A percentile compares a stretch with the other conserved stretches of the same genome.
These are phyloP conservation scores for Lycocerus yunnanus DNA, from an alignment of 2,888 invertebrate genomes.

Conservation along the genomic window DNA sequence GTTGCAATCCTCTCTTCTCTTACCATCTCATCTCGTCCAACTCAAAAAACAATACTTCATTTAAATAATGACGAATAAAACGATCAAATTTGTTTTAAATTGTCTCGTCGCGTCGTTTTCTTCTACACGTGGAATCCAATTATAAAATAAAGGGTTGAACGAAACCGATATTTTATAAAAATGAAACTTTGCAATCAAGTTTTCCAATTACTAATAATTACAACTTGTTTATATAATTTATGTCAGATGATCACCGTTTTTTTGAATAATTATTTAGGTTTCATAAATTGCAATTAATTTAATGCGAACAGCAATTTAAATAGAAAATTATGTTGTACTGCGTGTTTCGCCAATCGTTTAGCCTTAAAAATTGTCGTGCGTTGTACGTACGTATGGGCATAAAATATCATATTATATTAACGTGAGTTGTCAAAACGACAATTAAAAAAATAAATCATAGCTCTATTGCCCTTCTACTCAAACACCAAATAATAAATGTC, in stretches of 20 bases:
- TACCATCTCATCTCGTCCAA: background rate
- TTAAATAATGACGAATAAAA: conserved; percentile 14
- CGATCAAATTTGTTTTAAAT: background rate
- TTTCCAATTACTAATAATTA: background rate
- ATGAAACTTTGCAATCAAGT: background rate
- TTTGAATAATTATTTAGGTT: background rate
- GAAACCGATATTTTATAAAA: background rate
- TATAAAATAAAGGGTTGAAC: background rate
- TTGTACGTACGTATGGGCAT: background rate
- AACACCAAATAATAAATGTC: no score
- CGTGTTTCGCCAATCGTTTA: background rate
- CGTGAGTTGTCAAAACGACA: no score
- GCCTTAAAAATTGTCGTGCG: background rate
- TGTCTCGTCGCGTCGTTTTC: background rate
- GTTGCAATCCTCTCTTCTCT: conserved; percentile 14
- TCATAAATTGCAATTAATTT: background rate
- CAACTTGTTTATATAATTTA: background rate
- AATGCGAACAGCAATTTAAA: background rate
- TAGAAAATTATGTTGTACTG: background rate
- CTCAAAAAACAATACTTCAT: conserved; percentile 25
- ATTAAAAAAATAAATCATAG: no score
- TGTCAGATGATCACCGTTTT: background rate
- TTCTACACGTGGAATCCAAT: background rate
- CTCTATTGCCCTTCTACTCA: no score
- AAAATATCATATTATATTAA: no score